Conservation (phyloP, 2,888 invertebrate species). For the Nomada hirtipes region DNA sequence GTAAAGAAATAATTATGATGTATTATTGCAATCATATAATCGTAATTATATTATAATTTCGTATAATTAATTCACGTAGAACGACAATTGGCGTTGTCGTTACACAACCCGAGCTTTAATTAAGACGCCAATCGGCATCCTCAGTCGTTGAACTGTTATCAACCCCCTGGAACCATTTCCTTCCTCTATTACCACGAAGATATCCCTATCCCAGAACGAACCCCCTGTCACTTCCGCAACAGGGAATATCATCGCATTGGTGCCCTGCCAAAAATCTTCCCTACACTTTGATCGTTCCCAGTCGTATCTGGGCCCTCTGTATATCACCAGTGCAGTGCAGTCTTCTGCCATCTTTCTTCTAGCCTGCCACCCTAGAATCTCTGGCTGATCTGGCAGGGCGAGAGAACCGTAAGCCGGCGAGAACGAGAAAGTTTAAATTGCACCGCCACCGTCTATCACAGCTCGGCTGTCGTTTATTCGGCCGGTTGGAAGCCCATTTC, state of each 20-base stretch:
- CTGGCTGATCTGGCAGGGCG: slow-evolving; percentile 3
- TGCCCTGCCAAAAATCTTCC: slow-evolving; percentile 40
- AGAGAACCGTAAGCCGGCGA: slow-evolving; percentile 21
- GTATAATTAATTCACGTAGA: too few relatives aligned
- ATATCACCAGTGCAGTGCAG: slow-evolving; percentile 42
- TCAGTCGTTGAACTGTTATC: too few relatives aligned
- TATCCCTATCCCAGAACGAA: too few relatives aligned
- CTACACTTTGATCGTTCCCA: slow-evolving; percentile 40
- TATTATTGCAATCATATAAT: too few relatives aligned
- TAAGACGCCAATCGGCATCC: too few relatives aligned
- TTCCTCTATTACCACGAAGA: too few relatives aligned
- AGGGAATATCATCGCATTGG: slow-evolving; percentile 8
- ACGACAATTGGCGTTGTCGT: too few relatives aligned
- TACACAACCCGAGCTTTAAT: too few relatives aligned
- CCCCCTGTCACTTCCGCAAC: too few relatives aligned
- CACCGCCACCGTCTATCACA: slow-evolving; percentile 58
- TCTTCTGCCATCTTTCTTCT: slow-evolving; percentile 27
- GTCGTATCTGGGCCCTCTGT: slow-evolving; percentile 21
- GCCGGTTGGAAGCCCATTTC: slow-evolving; percentile 69
- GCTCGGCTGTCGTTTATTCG: slow-evolving; percentile 69
- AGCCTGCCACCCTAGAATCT: slow-evolving; percentile 29
- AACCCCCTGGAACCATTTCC: too few relatives aligned
- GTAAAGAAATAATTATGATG: too few relatives aligned
- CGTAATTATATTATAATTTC: too few relatives aligned
- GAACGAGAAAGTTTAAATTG: slow-evolving; percentile 76